Conservation (phyloP, 2,113 vertebrate species). For the Dromas ardeola region DNA sequence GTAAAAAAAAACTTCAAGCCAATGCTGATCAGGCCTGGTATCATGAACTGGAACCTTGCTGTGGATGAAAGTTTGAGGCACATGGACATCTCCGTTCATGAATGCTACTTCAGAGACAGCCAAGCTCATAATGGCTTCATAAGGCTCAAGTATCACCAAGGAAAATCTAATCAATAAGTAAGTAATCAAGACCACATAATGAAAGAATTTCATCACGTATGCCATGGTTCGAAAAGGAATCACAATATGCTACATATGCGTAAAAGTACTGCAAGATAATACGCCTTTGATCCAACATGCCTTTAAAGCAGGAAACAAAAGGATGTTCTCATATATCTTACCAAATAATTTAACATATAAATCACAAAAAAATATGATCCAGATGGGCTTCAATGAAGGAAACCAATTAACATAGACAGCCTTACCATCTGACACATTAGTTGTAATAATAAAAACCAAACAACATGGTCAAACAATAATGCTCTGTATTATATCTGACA, state of each 20-base stretch:
- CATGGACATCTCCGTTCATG: background rate
- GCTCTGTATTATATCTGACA: conserved; percentile 46
- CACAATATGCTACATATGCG: background rate
- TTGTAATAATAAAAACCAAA: conserved; percentile 70
- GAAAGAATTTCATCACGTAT: background rate
- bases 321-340: conserved; percentile 63
- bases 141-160: background rate
- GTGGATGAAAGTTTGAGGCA: background rate
- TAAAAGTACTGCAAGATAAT: conserved; percentile 53
- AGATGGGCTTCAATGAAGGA: conserved; percentile 66
- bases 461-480: conserved; percentile 54
- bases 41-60: background rate
- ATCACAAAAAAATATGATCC: conserved; percentile 69
- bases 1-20: background rate
- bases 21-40: background rate
- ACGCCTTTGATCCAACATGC: conserved; percentile 34
- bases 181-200: background rate
- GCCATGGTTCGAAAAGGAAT: conserved; percentile 8
- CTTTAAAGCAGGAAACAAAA: conserved; percentile 64
- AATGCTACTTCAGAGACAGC: background rate
- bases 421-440: conserved; percentile 66
- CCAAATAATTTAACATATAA: conserved; percentile 66
- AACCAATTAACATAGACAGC: conserved; percentile 63
- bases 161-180: conserved; percentile 40
- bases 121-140: background rate